A percentile compares a stretch with the other conserved stretches of the same genome.
Conservation (phyloP, 2,113 vertebrate genomes). For the Halcyon senegalensis region DNA sequence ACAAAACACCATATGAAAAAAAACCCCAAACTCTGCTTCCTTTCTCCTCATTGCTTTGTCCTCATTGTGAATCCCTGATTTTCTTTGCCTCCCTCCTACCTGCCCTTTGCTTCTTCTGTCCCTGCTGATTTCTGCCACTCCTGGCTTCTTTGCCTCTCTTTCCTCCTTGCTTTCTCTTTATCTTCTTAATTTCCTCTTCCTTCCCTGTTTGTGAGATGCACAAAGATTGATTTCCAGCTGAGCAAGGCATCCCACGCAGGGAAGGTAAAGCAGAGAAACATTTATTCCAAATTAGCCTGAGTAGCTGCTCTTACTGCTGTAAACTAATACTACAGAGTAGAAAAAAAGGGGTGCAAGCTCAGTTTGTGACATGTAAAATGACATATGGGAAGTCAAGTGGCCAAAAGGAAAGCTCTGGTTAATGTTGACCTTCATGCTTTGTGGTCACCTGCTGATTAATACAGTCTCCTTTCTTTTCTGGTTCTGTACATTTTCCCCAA, state of each 20-base stretch:
- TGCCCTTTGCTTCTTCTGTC: neutral
- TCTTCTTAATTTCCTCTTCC: neutral
- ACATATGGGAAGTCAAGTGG: neutral
- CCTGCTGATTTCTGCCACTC: neutral
- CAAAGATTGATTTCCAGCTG: neutral
- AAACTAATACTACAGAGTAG: neutral
- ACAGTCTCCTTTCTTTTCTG: neutral
- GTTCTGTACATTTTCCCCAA: neutral
- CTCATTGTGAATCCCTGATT: neutral
- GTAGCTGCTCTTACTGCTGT: neutral
- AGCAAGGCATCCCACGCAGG: neutral
- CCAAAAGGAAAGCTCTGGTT: neutral
- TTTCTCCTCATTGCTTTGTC: neutral
- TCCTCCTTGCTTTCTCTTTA: neutral
- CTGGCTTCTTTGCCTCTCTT: neutral
- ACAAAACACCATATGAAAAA: neutral
- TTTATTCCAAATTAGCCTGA: neutral
- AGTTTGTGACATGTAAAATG: neutral
- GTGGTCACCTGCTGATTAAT: neutral
- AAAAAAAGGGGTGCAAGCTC: neutral
- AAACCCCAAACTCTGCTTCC: neutral
- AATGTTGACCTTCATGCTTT: neutral
- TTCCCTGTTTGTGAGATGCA: neutral
- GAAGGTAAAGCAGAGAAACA: neutral
- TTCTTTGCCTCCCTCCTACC: neutral